Percentiles rank a stretch among this genome's conserved stretches.
Conservation (phyloP, 2,797 vertebrate species). For the Anguilla megastoma region DNA sequence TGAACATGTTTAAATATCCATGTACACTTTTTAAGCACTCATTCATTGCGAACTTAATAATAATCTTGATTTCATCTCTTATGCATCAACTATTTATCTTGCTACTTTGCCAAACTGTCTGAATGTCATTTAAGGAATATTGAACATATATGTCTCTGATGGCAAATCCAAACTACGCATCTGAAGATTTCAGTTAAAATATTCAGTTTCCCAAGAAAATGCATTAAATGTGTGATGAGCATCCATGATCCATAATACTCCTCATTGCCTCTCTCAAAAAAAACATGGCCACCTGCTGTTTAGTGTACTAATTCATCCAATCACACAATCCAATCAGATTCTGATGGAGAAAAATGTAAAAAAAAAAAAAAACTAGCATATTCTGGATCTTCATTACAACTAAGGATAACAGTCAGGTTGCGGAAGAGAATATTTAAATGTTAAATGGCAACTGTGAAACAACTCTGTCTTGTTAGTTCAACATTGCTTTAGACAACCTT, state of each 20-base stretch:
- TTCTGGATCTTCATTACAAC: not conserved
- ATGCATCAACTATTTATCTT: not conserved
- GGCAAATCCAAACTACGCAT: not conserved
- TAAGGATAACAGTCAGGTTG: not conserved
- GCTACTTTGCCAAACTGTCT: not conserved
- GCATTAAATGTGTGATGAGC: not conserved
- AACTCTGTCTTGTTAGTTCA: not conserved
- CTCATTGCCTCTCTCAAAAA: not conserved
- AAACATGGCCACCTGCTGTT: not conserved
- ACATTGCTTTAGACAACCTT: not conserved
- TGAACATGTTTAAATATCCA: not conserved
- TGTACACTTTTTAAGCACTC: not conserved
- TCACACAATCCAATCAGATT: not conserved
- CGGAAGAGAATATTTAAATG: not conserved
- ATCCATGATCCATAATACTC: not conserved
- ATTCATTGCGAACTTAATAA: not conserved
- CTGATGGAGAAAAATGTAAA: not conserved
- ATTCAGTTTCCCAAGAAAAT: not conserved
- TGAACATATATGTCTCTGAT: not conserved
- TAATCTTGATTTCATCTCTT: not conserved
- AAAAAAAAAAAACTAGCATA: too few relatives aligned
- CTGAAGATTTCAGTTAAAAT: not conserved
- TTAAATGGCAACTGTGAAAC: not conserved
- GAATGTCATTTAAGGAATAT: not conserved
- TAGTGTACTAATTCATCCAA: not conserved